Conservation (phyloP, 2,888 invertebrate genomes). For the Coelinius sp. region DNA sequence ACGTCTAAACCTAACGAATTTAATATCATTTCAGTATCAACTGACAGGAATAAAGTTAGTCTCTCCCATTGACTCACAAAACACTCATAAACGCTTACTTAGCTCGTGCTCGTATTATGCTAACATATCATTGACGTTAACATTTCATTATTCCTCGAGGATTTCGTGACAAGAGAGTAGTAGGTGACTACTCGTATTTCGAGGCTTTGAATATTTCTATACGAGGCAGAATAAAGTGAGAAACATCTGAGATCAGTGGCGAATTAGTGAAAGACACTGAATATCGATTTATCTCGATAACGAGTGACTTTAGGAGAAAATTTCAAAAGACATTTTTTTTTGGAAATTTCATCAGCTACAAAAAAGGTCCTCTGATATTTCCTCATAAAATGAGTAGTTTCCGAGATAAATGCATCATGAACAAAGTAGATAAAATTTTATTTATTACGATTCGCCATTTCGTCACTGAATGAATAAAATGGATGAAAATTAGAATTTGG, state of each 20-base stretch:
- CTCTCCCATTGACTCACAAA: conserved; percentile 4
- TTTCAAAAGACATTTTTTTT: too few relatives aligned
- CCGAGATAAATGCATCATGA: too few relatives aligned
- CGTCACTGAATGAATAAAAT: too few relatives aligned
- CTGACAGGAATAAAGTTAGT: conserved; percentile 13
- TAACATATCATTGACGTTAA: conserved; percentile 10
- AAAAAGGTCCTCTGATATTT: too few relatives aligned
- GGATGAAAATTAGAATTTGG: conserved; percentile 8
- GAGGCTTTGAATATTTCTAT: neutral
- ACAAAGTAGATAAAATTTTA: too few relatives aligned
- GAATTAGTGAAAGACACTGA: neutral
- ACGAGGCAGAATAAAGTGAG: neutral
- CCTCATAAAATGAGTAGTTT: too few relatives aligned
- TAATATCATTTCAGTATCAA: conserved; percentile 3
- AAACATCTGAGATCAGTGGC: too few relatives aligned
- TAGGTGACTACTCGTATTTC: neutral
- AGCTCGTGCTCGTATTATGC: conserved; percentile 23
- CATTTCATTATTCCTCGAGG: neutral
- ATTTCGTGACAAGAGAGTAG: neutral
- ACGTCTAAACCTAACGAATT: neutral
- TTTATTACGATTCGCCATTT: too few relatives aligned
- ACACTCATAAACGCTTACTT: conserved; percentile 27
- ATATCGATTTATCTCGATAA: too few relatives aligned
- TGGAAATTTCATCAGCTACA: too few relatives aligned
- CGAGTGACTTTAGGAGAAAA: too few relatives aligned